A percentile compares a stretch with the other conserved stretches of the same genome.
These are phyloP conservation scores for Pseudorasbora parva DNA, from an alignment of 2,113 vertebrate species.

Conservation along the genomic window DNA sequence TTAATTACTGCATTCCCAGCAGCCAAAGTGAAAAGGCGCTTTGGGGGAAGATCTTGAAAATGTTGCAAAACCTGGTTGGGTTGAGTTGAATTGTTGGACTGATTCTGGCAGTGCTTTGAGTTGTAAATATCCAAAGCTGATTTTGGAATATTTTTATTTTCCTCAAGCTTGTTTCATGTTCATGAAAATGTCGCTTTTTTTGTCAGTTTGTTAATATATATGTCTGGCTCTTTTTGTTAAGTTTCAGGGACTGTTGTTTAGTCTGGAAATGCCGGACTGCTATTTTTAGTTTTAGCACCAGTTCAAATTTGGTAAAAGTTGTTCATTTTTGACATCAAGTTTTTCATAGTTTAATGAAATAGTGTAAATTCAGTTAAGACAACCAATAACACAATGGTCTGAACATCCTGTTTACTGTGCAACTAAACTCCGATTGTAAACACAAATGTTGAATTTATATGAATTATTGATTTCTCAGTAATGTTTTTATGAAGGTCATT, in stretches of 20 bases:
- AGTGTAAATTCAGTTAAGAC: too few relatives aligned
- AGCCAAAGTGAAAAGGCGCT: background rate
- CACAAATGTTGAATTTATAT: background rate
- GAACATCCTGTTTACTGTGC: background rate
- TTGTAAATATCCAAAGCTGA: background rate
- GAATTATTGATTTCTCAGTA: constrained; percentile 9
- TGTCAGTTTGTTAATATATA: background rate
- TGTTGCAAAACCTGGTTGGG: background rate
- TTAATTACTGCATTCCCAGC: constrained; percentile 14
- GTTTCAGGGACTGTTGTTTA: background rate
- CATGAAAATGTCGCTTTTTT: background rate
- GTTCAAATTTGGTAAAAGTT: constrained; percentile 14
- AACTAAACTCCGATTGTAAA: background rate
- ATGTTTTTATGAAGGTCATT: constrained; percentile 12
- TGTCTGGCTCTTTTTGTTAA: background rate
- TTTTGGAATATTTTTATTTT: background rate
- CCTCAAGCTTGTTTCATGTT: background rate
- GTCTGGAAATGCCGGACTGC: background rate
- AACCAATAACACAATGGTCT: background rate
- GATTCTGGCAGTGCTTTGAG: constrained; percentile 15
- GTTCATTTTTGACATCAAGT: background rate
- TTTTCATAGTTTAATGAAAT: background rate
- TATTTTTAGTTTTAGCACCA: background rate
- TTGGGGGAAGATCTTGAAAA: background rate
- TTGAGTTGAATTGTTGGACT: background rate